These are phyloP conservation scores for Ephydatia muelleri DNA, from an alignment of 37 sponge, comb jelly and placozoan species.

Conservation along the genomic window DNA sequence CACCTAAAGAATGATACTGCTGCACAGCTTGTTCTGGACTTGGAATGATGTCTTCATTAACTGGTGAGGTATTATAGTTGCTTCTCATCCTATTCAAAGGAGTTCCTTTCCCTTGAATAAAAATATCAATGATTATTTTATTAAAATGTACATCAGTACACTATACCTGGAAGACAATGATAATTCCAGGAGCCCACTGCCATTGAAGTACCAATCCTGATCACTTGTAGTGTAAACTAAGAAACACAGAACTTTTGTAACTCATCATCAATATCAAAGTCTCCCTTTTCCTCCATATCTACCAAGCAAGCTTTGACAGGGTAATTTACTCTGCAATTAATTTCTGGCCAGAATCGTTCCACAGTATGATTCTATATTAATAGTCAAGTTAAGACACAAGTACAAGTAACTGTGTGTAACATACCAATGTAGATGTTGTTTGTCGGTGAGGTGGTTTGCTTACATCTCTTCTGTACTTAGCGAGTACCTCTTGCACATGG, in stretches of 20 bases:
- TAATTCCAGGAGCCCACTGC: conserved; percentile 56
- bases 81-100: too few relatives aligned
- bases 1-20: too few relatives aligned
- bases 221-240: conserved; percentile 33
- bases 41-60: too few relatives aligned
- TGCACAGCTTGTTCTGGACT: too few relatives aligned
- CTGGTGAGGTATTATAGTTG: too few relatives aligned
- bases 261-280: conserved; percentile 16
- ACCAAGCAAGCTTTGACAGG: conserved; percentile 37
- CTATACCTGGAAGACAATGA: conserved; percentile 51
- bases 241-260: conserved; percentile 48
- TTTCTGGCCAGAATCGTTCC: conserved; percentile 51
- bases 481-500: conserved; percentile 48
- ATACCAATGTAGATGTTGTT: conserved; percentile 33
- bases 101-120: too few relatives aligned
- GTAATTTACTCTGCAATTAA: conserved; percentile 44
- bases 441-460: conserved; percentile 25
- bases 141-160: too few relatives aligned
- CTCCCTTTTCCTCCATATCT: conserved; percentile 13
- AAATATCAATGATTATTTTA: too few relatives aligned
- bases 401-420: neutral
- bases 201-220: conserved; percentile 24
- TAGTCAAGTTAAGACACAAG: neutral
- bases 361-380: conserved; percentile 30
- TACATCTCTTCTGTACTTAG: conserved; percentile 18